Evolutionary conservation across 2,888 invertebrate species (phyloP).

Genomic region (Cabera pusaria): DNA sequence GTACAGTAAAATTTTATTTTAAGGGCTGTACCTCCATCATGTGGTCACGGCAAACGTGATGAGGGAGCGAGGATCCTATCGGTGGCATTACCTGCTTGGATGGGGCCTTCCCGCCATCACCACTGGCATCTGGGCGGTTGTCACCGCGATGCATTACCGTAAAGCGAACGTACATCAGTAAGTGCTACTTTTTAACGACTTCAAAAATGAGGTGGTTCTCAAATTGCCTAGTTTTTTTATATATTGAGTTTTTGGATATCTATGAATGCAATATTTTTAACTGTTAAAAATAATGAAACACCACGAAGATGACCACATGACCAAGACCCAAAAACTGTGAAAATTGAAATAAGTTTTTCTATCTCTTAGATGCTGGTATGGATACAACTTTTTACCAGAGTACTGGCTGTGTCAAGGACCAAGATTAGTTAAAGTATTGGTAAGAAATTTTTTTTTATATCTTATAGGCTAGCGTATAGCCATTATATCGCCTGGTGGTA

Average conservation of each 20-base stretch:
- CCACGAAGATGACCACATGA: too few species aligned
- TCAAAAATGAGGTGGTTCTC: too few species aligned
- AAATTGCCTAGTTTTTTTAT: too few species aligned
- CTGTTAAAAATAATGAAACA: too few species aligned
- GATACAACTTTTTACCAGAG: slow-evolving; percentile 90
- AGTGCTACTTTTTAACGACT: too few species aligned
- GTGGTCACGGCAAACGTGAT: slow-evolving; percentile 90
- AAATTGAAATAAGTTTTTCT: slow-evolving; percentile 1
- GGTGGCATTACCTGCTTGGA: slow-evolving; percentile 86
- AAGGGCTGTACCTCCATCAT: slow-evolving; percentile 94
- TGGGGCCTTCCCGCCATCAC: slow-evolving; percentile 89
- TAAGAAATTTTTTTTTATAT: too few species aligned
- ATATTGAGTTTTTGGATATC: too few species aligned
- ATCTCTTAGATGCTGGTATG: slow-evolving; percentile 89
- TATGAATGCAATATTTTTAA: too few species aligned
- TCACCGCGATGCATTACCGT: slow-evolving; percentile 73
- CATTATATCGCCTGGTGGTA: too few species aligned
- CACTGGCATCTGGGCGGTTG: slow-evolving; percentile 87
- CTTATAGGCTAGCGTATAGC: too few species aligned
- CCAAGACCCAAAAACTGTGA: too few species aligned
- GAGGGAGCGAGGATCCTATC: slow-evolving; percentile 81
- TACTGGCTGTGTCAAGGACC: slow-evolving; percentile 97
- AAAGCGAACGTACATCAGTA: slow-evolving; percentile 7
- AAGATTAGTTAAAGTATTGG: slow-evolving; percentile 89
- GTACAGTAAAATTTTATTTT: too few species aligned